Base-by-base conservation (phyloP, 1,140 invertebrate genomes). In the Zelostemma sp. region DNA sequence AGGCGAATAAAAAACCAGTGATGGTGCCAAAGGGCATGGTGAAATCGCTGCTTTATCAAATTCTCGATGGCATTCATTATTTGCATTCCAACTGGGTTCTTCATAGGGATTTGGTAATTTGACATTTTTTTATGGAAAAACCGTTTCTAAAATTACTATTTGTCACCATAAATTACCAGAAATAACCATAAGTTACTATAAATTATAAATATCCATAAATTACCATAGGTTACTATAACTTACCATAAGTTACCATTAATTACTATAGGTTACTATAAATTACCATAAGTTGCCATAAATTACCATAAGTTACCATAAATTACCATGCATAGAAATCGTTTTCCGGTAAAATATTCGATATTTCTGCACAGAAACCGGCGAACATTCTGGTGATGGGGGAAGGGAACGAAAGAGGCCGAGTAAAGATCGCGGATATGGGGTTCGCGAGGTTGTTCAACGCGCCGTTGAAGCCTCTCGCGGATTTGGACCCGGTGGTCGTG, bases 341-440 rank as follows among this genome's bases (percentile, higher is more conserved):
- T n/a, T n/a, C n/a, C n/a, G n/a, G n/a, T n/a, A n/a, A n/a, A n/a
- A n/a, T n/a, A n/a, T n/a, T n/a, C n/a, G n/a, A n/a, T n/a, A n/a
- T n/a, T n/a, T n/a, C n/a, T n/a, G n/a, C n/a, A n/a, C 83, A 96
- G 90, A 99, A 99, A 92, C 98, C 98, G 46, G 98, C 98, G 0
- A 99, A 99, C 87, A 99, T 99, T 82, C 88, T 99, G 61, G 98
- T 99, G 9, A 99, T 99, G 97, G 98, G 98, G 15, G 97, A 99
- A 88, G 98, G 97, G 14, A 91, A 92, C 56, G 97, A 99, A 85
- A 88, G 98, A 77, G 98, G 98, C 2, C 86, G 97, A 68, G 97
- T 99, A 0, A 99, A 99, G 89, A 99, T 99, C 79, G 98, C 98
- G 54, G 98, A 99, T 81, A 99, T 99, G 97, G 98, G 98, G 8